Evolutionary conservation across 2,888 invertebrate genomes (phyloP), one percentile per base, ranked within the genome.

Genomic region (Eristalis pertinax): DNA sequence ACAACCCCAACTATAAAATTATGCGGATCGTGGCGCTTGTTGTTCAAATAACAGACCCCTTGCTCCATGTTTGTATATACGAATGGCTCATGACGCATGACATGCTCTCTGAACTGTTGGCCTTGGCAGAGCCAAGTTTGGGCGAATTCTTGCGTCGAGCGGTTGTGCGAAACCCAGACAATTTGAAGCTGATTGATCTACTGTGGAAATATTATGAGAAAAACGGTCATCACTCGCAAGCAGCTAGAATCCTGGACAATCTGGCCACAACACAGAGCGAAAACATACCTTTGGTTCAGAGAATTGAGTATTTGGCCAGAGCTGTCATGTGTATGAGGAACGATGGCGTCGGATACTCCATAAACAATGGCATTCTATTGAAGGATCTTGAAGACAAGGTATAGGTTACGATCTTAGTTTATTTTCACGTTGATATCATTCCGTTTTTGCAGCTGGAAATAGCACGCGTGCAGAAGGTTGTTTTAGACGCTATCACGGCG

Each of bases 171-270:
- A 94, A 94, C 92, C 95, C 95, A 10, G 94, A 96, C 67, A 93
- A 95, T 89, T 92, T 95, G 0, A 94, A 94, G 89, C 93, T 96
- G 26, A 94, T 97, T 89, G 98, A 99, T 92, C 94, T 99, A 89
- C 93, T 99, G 77, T 99, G 99, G 99, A 98, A 98, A 93, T 98
- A 97, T 92, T 98, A 99, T 91, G 99, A 99, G 93, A 96, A 97
- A 92, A 96, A 96, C 90, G 96, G 96, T 35, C 98, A 99, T 92
- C 99, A 98, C 91, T 95, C 97, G 1, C 96, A 97, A 11, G 99
- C 99, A 1, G 98, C 99, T 0, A 96, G 96, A 90, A 97, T 99
- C 89, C 94, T 99, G 2, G 96, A 97, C 89, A 96, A 96, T 90
- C 94, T 99, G 83, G 98, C 99, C 4, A 91, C 91, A 78, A 91